These are phyloP conservation scores for Psilopsiagon aymara DNA, from an alignment of 2,113 vertebrate species.

Conservation along the genomic window DNA sequence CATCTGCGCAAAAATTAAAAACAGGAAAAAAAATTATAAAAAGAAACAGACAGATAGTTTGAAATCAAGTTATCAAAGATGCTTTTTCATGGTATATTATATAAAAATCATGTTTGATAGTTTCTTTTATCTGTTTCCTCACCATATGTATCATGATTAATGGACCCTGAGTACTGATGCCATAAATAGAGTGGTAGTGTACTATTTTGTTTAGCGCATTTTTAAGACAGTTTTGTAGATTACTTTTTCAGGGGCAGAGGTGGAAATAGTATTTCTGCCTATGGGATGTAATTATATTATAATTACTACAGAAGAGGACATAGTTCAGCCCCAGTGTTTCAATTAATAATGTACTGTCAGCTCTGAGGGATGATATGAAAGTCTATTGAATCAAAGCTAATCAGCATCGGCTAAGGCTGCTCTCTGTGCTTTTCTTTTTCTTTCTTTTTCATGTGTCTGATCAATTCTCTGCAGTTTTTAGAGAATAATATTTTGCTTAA, in stretches of 20 bases:
- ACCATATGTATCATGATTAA: not conserved
- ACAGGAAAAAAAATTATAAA: not conserved
- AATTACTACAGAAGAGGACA: constrained; percentile 18
- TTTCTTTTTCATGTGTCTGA: not conserved
- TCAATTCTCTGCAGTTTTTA: not conserved
- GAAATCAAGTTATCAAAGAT: not conserved
- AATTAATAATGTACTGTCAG: constrained; percentile 67
- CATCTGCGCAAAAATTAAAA: constrained; percentile 64
- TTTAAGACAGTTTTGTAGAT: constrained; percentile 23
- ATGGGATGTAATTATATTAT: constrained; percentile 50
- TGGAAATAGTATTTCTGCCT: constrained; percentile 58
- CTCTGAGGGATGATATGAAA: constrained; percentile 40
- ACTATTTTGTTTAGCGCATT: not conserved
- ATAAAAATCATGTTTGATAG: not conserved
- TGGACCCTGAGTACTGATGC: accelerated
- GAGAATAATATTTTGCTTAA: constrained; percentile 24
- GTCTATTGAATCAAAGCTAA: constrained; percentile 8
- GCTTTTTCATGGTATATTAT: not conserved
- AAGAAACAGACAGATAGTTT: not conserved
- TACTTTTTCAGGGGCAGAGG: constrained; percentile 44
- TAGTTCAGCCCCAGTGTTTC: constrained; percentile 47
- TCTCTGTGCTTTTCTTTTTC: not conserved
- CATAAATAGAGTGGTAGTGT: not conserved
- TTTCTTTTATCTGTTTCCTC: not conserved
- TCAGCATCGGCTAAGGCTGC: not conserved